Base-by-base conservation (phyloP, 2,888 invertebrate species). In the Caenorhabditis sp. region DNA sequence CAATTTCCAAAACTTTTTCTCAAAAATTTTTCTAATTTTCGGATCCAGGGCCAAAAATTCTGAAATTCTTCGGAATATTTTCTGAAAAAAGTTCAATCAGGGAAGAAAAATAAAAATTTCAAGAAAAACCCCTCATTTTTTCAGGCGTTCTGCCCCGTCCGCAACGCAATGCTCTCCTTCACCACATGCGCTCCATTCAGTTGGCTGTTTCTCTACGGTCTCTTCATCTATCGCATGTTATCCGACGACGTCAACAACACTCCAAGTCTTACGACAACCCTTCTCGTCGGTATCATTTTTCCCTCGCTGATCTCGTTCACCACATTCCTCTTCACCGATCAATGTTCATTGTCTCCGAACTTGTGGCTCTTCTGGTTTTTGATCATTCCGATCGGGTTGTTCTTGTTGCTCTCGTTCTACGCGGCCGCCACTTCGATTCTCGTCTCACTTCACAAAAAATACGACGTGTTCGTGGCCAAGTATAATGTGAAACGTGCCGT, bases 131-230 rank as follows among this genome's bases (percentile, higher is more conserved):
- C n/a, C 31, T 31, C 4, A 4, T 14, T 57, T 49, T 55, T 78
- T 55, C 68, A 83, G 77, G 68, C 82, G 31, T 83, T 83, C 63
- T 86, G 86, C 61, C 79, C 82, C 0, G 78, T 81, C 8, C 77
- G 85, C 21, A 85, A 84, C 31, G 81, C 86, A 17, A 66, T 85
- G 51, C 76, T 86, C 26, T 79, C 83, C 19, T 78, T 84, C 64
- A 71, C 77, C n/a, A 75, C 80, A 3, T 76, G 71, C 5, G 69
- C 83, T 36, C 77, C 83, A 17, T 86, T 85, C 60, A 77, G 82
- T 3, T 86, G 85, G 85, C 74, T 84, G n/a, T 84, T 86, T 78
- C 69, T 86, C 36, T 84, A 83, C 64, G 73, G 79, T 5, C 70
- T 81, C 8, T 78, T 81, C 65, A 77, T 83, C 37, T 83, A 83